Conservation (phyloP, 2,797 vertebrate species). For the Sebastes steindachneri region DNA sequence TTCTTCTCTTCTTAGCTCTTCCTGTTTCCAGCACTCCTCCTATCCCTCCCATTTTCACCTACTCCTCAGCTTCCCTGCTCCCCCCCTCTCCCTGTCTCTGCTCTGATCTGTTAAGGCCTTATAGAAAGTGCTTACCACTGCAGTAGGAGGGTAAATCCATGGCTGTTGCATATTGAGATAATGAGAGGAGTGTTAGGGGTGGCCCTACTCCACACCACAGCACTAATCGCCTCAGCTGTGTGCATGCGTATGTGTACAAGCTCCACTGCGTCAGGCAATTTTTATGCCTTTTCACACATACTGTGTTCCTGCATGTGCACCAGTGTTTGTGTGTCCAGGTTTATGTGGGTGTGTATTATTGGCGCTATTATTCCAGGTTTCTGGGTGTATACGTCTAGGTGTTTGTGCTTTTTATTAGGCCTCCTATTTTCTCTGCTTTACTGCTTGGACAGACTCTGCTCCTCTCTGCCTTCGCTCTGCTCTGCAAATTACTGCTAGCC, state of each 20-base stretch:
- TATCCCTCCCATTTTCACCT: neutral
- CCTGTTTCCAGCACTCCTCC: neutral
- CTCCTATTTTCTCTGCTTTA: conserved; percentile 72
- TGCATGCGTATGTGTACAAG: conserved; percentile 28
- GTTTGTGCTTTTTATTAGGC: conserved; percentile 70
- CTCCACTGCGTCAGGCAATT: conserved; percentile 27
- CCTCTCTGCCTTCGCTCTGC: conserved; percentile 54
- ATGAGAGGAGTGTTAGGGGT: conserved; percentile 70
- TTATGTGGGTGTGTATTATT: conserved; percentile 56
- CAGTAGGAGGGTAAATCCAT: conserved; percentile 67
- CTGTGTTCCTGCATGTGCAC: conserved; percentile 15
- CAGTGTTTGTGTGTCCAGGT: conserved; percentile 10
- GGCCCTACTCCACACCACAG: conserved; percentile 65
- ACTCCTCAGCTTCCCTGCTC: conserved; percentile 21
- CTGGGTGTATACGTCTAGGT: conserved; percentile 51
- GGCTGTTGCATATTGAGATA: conserved; percentile 75
- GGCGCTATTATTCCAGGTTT: conserved; percentile 55
- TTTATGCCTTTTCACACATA: conserved; percentile 42
- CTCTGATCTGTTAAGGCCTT: conserved; percentile 64
- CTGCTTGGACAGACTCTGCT: conserved; percentile 66
- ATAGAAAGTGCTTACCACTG: conserved; percentile 73
- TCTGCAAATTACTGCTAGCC: conserved; percentile 77
- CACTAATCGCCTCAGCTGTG: conserved; percentile 59
- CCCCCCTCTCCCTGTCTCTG: conserved; percentile 18
- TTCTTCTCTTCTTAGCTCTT: neutral